phyloP scores from a whole-genome alignment of 2,888 invertebrate genomes.

The Aleiodes testaceus region DNA sequence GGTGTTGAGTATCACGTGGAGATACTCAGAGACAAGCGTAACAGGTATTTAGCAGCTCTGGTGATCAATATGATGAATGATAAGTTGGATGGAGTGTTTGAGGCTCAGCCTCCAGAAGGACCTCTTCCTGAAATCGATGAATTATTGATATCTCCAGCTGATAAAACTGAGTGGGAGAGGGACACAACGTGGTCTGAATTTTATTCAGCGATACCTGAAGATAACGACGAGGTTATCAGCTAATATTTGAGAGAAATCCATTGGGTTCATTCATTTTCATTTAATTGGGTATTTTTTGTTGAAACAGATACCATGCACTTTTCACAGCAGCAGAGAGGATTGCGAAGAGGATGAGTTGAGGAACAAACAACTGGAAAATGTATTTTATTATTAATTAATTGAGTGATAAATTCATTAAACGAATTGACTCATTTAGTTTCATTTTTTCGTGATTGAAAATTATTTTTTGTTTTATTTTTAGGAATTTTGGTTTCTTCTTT shows the following conservation, averaged over 20 bases:
- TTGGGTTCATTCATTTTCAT: background rate
- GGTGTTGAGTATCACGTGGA: slow-evolving; percentile 74
- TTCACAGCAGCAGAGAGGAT: slow-evolving; percentile 47
- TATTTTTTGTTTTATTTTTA: slow-evolving; percentile 51
- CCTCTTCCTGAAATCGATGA: slow-evolving; percentile 67
- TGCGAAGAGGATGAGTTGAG: slow-evolving; percentile 48
- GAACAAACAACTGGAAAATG: slow-evolving; percentile 55
- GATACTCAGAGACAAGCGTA: slow-evolving; percentile 73
- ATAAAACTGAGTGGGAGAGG: slow-evolving; percentile 73
- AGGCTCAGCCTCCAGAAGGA: slow-evolving; percentile 66
- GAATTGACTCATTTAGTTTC: too few relatives aligned
- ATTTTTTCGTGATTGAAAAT: background rate
- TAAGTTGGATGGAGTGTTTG: slow-evolving; percentile 70
- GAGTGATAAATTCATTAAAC: too few relatives aligned
- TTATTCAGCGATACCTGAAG: slow-evolving; percentile 67
- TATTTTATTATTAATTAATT: slow-evolving; percentile 36
- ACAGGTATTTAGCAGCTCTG: slow-evolving; percentile 73
- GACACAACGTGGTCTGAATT: slow-evolving; percentile 73
- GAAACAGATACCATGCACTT: slow-evolving; percentile 54
- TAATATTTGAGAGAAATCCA: background rate
- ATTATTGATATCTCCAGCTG: slow-evolving; percentile 59
- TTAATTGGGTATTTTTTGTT: slow-evolving; percentile 21
- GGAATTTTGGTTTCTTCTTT: slow-evolving; percentile 74
- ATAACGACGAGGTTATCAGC: slow-evolving; percentile 50
- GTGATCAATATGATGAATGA: slow-evolving; percentile 72